phyloP scores from a whole-genome alignment of 2,888 invertebrate species.

The Zonitis immaculata region DNA sequence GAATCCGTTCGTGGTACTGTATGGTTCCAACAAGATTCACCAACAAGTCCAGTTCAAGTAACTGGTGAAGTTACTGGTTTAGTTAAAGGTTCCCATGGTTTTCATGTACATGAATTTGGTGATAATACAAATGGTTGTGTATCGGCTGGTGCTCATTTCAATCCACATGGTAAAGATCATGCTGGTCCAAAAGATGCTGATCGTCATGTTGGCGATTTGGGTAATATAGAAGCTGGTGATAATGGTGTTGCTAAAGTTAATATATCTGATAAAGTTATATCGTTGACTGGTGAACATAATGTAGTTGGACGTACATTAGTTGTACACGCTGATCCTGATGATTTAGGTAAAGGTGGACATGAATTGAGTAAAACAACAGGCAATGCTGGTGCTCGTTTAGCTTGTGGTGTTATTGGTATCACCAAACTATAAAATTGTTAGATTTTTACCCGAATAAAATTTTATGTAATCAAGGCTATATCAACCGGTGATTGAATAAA shows the following conservation, averaged over 20 bases:
- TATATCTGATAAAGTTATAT: slow-evolving; percentile 60
- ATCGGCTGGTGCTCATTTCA: slow-evolving; percentile 93
- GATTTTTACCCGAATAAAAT: too few species aligned
- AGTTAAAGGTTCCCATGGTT: slow-evolving; percentile 74
- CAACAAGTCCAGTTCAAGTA: slow-evolving; percentile 66
- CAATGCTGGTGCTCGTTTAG: slow-evolving; percentile 87
- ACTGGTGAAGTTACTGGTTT: slow-evolving; percentile 79
- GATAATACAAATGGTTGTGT: slow-evolving; percentile 94
- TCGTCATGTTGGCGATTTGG: slow-evolving; percentile 85
- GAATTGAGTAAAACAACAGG: slow-evolving; percentile 91
- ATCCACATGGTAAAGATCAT: slow-evolving; percentile 76
- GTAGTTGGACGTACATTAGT: slow-evolving; percentile 83
- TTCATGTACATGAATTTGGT: slow-evolving; percentile 95
- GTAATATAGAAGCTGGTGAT: slow-evolving; percentile 60
- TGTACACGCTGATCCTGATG: slow-evolving; percentile 90
- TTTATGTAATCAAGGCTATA: neutral
- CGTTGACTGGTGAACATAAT: slow-evolving; percentile 65
- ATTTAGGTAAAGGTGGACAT: slow-evolving; percentile 88
- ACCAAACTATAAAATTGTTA: slow-evolving; percentile 50
- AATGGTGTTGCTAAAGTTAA: slow-evolving; percentile 64
- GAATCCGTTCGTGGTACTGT: slow-evolving; percentile 76
- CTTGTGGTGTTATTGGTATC: slow-evolving; percentile 85
- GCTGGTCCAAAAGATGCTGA: slow-evolving; percentile 69
- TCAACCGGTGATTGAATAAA: neutral
- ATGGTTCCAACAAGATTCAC: slow-evolving; percentile 72